Conservation (phyloP, 2,797 vertebrate genomes). For the Knipowitschia caucasica region DNA sequence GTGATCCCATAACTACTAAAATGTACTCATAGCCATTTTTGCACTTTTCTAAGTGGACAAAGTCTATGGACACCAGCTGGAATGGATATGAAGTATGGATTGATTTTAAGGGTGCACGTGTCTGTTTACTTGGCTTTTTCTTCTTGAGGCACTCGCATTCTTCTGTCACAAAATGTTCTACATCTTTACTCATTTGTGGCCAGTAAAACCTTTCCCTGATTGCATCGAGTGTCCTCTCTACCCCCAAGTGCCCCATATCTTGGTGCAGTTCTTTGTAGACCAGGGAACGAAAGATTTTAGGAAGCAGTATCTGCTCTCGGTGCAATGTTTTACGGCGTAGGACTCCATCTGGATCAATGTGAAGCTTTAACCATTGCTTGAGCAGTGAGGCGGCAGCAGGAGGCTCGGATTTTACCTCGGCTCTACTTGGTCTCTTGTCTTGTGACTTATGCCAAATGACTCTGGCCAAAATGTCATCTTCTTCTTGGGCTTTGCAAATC, state of each 20-base stretch:
- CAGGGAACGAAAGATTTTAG: too few species aligned
- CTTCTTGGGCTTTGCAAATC: background rate
- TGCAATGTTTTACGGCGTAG: too few species aligned
- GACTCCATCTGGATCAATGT: background rate
- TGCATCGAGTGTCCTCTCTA: too few species aligned
- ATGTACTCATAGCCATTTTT: constrained; percentile 21
- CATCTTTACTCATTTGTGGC: constrained; percentile 8
- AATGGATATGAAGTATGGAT: constrained; percentile 26
- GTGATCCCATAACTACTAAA: too few species aligned
- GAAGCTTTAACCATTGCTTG: constrained; percentile 20
- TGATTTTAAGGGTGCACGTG: background rate
- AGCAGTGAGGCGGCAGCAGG: constrained; percentile 10
- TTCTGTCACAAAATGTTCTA: constrained; percentile 25
- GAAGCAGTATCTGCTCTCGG: too few species aligned
- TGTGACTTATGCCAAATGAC: constrained; percentile 18
- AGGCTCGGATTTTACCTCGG: constrained; percentile 6
- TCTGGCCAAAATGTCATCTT: constrained; percentile 9
- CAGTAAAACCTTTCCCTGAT: too few species aligned
- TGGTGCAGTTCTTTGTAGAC: too few species aligned
- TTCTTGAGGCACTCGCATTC: constrained; percentile 31
- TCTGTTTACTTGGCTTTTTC: constrained; percentile 16
- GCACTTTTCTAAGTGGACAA: constrained; percentile 5
- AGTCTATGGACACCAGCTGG: constrained; percentile 1
- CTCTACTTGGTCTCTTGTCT: constrained; percentile 1
- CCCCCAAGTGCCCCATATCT: too few species aligned